Base-by-base conservation (phyloP, 2,113 vertebrate genomes). In the Malurus elegans region DNA sequence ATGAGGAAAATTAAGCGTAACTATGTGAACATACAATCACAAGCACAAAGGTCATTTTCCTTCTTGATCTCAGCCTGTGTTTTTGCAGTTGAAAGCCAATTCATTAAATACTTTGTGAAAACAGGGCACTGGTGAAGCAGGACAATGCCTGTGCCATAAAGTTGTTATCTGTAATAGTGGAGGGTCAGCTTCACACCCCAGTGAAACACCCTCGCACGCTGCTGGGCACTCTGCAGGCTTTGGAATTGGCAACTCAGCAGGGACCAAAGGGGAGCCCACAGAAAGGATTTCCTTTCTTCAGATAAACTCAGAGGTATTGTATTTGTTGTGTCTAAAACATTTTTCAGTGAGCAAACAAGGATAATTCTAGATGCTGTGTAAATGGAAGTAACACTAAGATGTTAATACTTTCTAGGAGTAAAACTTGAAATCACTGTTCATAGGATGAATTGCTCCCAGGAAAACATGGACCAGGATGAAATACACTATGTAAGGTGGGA, bases 271-370 rank as follows among this genome's bases (percentile, higher is more conserved):
- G 56, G 64, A 91, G 23, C 10, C 72, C 7, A 1, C 44, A 40
- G 65, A 71, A 79, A 80, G 48, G 74, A 85, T 69, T 93, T 95
- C 70, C 80, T 90, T 90, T 58, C 85, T 90, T 85, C 66, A 34
- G 8, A 51, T 79, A 75, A 86, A 84, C 23, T 14, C 60, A 58
- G 14, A 32, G 70, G 28, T 64, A 47, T 56, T 94, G 56, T 21
- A 40, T 80, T 84, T 47, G 60, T 71, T 67, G 6, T n/a, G 48
- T 72, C 79, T 92, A 26, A 91, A 81, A 54, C 84, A 45, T 61
- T 88, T 88, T 69, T 26, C 45, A 57, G 19, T 67, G 57, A 73
- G 18, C 15, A 64, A 78, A 32, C 54, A 45, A 31, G 25, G 69
- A 44, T 79, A 57, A 57, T 50, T 65, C 40, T 62, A 47, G 70